Percentiles rank a stretch among this genome's conserved stretches.
Evolutionary conservation across 2,113 vertebrate genomes (phyloP).

Genomic region (Scomber colias): DNA sequence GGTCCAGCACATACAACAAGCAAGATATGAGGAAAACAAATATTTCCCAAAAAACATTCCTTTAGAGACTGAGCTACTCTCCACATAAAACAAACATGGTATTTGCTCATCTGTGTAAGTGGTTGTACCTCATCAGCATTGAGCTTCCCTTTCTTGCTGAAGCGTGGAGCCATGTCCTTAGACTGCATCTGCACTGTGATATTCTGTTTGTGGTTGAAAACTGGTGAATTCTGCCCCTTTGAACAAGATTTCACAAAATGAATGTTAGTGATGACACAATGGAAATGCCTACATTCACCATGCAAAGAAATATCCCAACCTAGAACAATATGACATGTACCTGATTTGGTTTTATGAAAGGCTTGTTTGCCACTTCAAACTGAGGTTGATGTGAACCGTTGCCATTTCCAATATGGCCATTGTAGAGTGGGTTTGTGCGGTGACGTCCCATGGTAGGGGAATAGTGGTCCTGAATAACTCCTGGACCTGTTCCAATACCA

Average conservation of each 20-base stretch:
- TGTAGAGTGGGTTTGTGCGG: constrained; percentile 95
- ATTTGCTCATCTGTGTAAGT: not conserved
- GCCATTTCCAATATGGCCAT: constrained; percentile 93
- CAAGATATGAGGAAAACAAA: no score
- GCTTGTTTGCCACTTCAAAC: constrained; percentile 93
- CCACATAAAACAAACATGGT: not conserved
- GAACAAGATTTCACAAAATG: constrained; percentile 5
- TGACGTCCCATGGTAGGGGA: constrained; percentile 98
- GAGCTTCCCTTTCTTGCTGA: constrained; percentile 98
- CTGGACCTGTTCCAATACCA: constrained; percentile 98
- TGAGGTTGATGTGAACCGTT: constrained; percentile 91
- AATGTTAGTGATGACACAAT: not conserved
- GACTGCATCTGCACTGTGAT: constrained; percentile 94
- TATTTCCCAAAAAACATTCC: no score
- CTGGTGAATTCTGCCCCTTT: constrained; percentile 95
- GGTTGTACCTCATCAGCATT: constrained; percentile 94
- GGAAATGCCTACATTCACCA: not conserved
- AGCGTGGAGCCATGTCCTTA: constrained; percentile 96
- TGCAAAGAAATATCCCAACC: no score
- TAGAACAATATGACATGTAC: constrained; percentile 69
- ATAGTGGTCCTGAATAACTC: constrained; percentile 99
- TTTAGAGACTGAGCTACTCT: no score
- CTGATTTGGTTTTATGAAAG: constrained; percentile 93
- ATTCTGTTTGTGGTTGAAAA: constrained; percentile 97
- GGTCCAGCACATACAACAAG: no score